Base-by-base conservation (phyloP, 2,797 vertebrate genomes). In the Halcyon smyrnensis region DNA sequence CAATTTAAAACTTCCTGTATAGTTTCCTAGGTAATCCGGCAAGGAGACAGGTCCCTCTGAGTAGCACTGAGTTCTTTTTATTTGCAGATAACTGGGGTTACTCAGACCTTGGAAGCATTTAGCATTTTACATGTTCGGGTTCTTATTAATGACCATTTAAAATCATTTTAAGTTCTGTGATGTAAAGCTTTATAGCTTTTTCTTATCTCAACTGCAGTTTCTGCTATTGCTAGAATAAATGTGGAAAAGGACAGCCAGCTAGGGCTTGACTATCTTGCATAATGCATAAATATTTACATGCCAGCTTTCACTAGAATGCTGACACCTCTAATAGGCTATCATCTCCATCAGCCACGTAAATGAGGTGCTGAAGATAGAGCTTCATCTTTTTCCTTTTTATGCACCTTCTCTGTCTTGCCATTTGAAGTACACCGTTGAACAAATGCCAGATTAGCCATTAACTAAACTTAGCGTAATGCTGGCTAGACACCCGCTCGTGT, bases 391-490 rank as follows among this genome's bases (percentile, higher is more conserved):
- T 84, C 93, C 50, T 80, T 82, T 79, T 78, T 75, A 56, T 68
- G 53, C 65, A 89, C 64, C 53, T 87, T 74, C 51, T 81, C 85
- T 88, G 67, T 21, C 84, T 87, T 89, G 51, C 53, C 70, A n/a
- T 90, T 83, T 85, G 56, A 89, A 94, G 68, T 46, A 37, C 43
- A 28, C 2, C 12, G 75, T 74, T 90, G 84, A 95, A 78, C 62
- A 94, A 95, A 85, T 93, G 89, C 76, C 88, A 90, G 59, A 74
- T 87, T 91, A 94, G 51, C 83, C 50, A 78, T 89, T 84, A 92
- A 89, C 84, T 89, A 82, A 87, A 87, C 70, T 37, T 45, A 57
- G 57, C 5, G n/a, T 87, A 57, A 76, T 32, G 27, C 54, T 73
- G 71, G 63, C 74, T 43, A 90, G 60, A 54, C 48, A 41, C 51